Conservation (phyloP, 2,888 invertebrate species). For the Mallateleia sp. region DNA sequence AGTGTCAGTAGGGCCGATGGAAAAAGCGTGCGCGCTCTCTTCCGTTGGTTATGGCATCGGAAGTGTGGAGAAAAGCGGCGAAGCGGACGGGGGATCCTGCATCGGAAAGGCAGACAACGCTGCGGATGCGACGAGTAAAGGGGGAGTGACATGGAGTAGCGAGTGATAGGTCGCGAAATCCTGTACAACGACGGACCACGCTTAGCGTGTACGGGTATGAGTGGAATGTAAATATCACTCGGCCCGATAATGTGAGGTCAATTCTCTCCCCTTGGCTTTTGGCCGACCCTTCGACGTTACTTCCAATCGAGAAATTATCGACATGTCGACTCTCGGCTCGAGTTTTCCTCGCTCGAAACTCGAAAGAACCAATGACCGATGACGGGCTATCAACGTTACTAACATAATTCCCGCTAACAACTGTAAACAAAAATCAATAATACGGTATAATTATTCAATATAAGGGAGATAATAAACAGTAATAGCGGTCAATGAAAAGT, state of each 20-base stretch:
- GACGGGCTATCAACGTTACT: conserved; percentile 60
- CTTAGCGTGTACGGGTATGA: conserved; percentile 83
- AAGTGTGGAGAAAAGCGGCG: conserved; percentile 62
- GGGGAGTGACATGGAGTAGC: conserved; percentile 76
- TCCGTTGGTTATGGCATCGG: conserved; percentile 66
- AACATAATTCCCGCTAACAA: conserved; percentile 59
- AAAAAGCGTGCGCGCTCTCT: conserved; percentile 62
- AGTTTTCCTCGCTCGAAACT: conserved; percentile 68
- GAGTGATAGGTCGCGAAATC: conserved; percentile 77
- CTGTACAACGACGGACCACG: conserved; percentile 77
- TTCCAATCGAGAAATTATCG: conserved; percentile 82
- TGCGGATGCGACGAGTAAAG: conserved; percentile 66
- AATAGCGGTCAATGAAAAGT: conserved; percentile 29
- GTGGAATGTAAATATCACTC: conserved; percentile 89
- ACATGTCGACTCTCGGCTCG: conserved; percentile 75
- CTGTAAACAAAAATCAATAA: conserved; percentile 69
- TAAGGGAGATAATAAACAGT: conserved; percentile 27
- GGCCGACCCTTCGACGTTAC: conserved; percentile 82
- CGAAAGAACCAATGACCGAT: conserved; percentile 76
- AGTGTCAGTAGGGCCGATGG: conserved; percentile 58
- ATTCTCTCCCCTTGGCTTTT: conserved; percentile 81
- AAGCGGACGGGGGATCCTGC: conserved; percentile 52
- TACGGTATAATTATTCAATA: conserved; percentile 45
- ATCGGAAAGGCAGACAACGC: conserved; percentile 67
- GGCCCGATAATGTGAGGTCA: conserved; percentile 87